Base-by-base conservation (phyloP, 2,113 vertebrate species). In the Heterochromis multidens region DNA sequence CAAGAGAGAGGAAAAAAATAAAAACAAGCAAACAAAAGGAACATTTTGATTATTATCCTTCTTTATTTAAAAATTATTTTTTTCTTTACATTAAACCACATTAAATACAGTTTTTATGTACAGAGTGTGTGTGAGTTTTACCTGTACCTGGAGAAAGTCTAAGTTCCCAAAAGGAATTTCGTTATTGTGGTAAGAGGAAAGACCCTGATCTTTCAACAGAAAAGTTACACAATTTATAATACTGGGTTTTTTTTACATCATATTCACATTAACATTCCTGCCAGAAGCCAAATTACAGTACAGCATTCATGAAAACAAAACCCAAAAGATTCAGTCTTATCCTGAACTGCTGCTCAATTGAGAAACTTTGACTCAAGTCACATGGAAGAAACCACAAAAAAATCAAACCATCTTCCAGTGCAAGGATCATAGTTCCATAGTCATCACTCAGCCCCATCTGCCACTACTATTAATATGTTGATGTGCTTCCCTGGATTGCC, bases 311-410 rank as follows among this genome's bases (percentile, higher is more conserved):
- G 37, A 37, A 37, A 4, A 27, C 57, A 23, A 7, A 25, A 12
- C 9, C 11, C 8, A 54, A 23, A 37, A 31, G 58, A n/a, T 59
- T 2, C 14, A 4, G 10, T 65, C 29, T 79, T 21, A 58, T 79
- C 46, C 62, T 77, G 52, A 74, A 84, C 14, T 57, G 92, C 67
- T 80, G 93, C 91, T 91, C 80, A 87, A 56, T 54, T 54, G 74
- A 91, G 92, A 91, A 96, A 96, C 96, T 96, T 91, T 96, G 96
- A 96, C 92, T 94, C 95, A 87, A 93, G 92, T 93, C 96, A 96
- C 96, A 37, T 95, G 95, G 95, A 96, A 96, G 95, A 86, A 94
- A 89, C 72, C 89, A 79, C 81, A 62, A 80, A n/a, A 40, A 93
- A 90, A 70, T 77, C 62, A 88, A 90, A 60, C 93, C 89, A 70